phyloP scores from a whole-genome alignment of 2,888 invertebrate genomes.

The Erebia epiphron region DNA sequence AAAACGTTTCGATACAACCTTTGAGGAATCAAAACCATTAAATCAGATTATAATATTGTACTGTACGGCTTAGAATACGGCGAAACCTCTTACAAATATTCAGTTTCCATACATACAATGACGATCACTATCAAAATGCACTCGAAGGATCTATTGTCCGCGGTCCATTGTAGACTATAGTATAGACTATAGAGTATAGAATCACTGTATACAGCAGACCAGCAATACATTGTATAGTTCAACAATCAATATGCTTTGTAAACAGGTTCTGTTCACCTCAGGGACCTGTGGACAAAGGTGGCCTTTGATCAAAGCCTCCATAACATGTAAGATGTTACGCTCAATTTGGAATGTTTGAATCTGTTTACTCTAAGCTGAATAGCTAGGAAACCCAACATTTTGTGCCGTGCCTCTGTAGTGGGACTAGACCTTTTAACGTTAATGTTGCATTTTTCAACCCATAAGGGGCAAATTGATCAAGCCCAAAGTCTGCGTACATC shows the following conservation, averaged over 20 bases:
- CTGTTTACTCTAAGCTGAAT: too few relatives aligned
- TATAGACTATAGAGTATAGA: background rate
- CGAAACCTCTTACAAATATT: background rate
- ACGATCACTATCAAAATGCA: constrained; percentile 6
- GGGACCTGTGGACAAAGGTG: background rate
- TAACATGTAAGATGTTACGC: background rate
- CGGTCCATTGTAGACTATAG: background rate
- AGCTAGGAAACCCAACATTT: too few relatives aligned
- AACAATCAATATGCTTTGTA: background rate
- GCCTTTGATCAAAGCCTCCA: background rate
- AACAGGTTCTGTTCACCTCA: constrained; percentile 5
- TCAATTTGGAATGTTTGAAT: too few relatives aligned
- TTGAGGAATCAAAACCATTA: too few relatives aligned
- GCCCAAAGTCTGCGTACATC: background rate
- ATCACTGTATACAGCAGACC: background rate
- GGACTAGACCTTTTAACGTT: too few relatives aligned
- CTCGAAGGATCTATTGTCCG: background rate
- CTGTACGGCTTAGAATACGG: background rate
- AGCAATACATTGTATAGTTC: background rate
- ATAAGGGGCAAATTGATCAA: too few relatives aligned
- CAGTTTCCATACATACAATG: background rate
- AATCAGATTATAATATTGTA: too few relatives aligned
- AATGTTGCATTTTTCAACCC: too few relatives aligned
- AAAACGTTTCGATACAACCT: too few relatives aligned
- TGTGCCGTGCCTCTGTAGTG: too few relatives aligned